Conservation (phyloP, 92 coral and sea anemone species). For the Parazoanthus atlanticus region DNA sequence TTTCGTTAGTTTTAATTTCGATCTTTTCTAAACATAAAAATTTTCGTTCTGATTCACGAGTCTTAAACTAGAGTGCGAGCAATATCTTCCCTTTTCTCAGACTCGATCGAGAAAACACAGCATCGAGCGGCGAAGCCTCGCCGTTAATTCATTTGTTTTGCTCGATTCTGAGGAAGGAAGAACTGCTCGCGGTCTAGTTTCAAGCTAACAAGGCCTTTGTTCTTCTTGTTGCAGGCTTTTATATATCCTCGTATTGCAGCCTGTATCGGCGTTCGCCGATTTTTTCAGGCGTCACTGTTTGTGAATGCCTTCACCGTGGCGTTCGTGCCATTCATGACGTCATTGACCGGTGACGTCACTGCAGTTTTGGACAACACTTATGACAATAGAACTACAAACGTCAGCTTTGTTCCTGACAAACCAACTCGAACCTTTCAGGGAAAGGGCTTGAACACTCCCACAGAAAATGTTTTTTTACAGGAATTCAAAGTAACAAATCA, state of each 20-base stretch:
- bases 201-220: neutral
- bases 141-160: no score
- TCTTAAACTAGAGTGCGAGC: no score
- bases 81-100: no score
- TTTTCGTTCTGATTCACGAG: no score
- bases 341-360: conserved; percentile 16
- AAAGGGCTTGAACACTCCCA: neutral
- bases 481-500: neutral
- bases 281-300: neutral
- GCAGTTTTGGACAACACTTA: neutral
- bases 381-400: neutral
- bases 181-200: no score
- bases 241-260: conserved; percentile 31
- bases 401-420: neutral
- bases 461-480: neutral
- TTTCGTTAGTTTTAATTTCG: no score
- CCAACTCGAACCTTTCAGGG: neutral
- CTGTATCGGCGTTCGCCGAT: conserved; percentile 23
- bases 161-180: no score
- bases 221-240: conserved; percentile 18
- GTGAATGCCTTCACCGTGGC: neutral
- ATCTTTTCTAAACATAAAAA: no score
- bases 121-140: no score
- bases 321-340: conserved; percentile 30
- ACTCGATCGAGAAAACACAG: no score